Evolutionary conservation across 2,888 invertebrate species (phyloP), one percentile per base, ranked within the genome.

Genomic region (Coleophora deauratella): DNA sequence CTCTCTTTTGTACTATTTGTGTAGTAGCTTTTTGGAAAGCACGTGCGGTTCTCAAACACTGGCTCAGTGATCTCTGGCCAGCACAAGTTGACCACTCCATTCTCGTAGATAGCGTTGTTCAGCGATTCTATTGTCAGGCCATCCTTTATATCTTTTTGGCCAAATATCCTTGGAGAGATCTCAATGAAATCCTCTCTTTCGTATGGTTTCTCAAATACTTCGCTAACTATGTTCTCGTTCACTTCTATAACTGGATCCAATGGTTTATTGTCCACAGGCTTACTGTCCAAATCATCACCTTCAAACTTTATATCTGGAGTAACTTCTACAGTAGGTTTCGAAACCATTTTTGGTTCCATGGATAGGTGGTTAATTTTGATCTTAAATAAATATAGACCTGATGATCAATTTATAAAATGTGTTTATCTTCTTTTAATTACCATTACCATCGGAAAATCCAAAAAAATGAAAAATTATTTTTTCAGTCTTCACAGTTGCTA

Each of bases 1-100:
- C 91, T 89, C 66, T 95, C 94, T 62, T 94, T 93, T 13, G 88
- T 74, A 11, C 80, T 88, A 52, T 92, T 88, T 2, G 82, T 88
- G 42, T 88, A 88, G 62, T 94, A 94, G 42, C 87, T 88, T 40
- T 75, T 73, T 0, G 93, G 91, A 58, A 90, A 90, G 59, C 88
- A 86, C 6, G 79, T 82, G 21, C 88, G 72, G 27, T 84, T 82
- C 57, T 89, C 88, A 55, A 90, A 89, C 1, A 87, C 75, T 0
- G 88, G 87, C 21, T 87, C 78, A 2, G 48, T 57, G 49, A 85
- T 84, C 47, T 87, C 84, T 1, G 91, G 90, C 91, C 91, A 91
- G 50, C 89, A 89, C 31, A 91, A 64, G 53, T 88, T 87, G 31
- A 91, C 86, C 10, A 90, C 75, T 1, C 91, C 90, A 14, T 90